Evolutionary conservation across 2,888 invertebrate species (phyloP).

Genomic region (Escarpia spicata): DNA sequence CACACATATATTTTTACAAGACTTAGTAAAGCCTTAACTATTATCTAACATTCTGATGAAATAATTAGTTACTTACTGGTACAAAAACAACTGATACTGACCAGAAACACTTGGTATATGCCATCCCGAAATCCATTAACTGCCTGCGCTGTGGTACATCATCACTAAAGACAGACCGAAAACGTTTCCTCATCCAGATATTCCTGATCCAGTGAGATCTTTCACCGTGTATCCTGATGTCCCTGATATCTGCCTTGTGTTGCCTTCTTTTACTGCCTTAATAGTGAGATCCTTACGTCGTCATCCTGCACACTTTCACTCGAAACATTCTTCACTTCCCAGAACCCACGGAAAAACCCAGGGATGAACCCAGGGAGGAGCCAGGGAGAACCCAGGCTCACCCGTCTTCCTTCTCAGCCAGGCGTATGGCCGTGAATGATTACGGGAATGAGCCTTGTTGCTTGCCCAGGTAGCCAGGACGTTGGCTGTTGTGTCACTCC

Average conservation of each 20-base stretch:
- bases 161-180: not conserved
- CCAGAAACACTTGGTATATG: not conserved
- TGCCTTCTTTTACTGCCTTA: not conserved
- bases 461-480: not conserved
- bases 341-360: not conserved
- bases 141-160: not conserved
- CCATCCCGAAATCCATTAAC: not conserved
- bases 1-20: not conserved
- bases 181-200: not conserved
- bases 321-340: not conserved
- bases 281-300: not conserved
- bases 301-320: not conserved
- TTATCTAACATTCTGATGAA: not conserved
- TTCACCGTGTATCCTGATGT: not conserved
- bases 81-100: not conserved
- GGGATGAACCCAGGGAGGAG: not conserved
- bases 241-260: not conserved
- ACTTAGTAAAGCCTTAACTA: not conserved
- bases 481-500: not conserved
- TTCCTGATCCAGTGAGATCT: not conserved
- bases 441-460: not conserved
- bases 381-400: not conserved
- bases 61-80: not conserved
- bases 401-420: not conserved
- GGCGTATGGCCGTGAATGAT: not conserved